A percentile compares a stretch with the other conserved stretches of the same genome.
Evolutionary conservation across 1,140 invertebrate species (phyloP).

Genomic region (Thalassaphorura encarpata): DNA sequence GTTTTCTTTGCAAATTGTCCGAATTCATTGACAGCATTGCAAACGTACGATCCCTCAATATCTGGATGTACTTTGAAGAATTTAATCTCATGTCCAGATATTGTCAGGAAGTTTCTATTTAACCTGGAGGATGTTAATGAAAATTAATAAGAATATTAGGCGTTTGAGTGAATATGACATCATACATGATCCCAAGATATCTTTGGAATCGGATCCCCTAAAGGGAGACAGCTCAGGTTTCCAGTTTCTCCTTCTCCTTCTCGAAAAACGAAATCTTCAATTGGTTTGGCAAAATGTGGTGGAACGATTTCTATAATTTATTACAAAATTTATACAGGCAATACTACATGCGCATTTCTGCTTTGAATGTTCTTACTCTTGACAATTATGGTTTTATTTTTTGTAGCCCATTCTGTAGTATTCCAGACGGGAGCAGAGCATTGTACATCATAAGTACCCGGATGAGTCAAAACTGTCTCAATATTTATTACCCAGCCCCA

Average conservation of each 20-base stretch:
- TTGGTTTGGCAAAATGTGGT: not conserved
- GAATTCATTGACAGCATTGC: not conserved
- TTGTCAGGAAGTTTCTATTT: too few relatives aligned
- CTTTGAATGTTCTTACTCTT: conserved; percentile 1
- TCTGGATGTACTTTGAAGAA: too few relatives aligned
- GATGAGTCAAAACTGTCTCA: too few relatives aligned
- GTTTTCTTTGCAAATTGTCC: not conserved
- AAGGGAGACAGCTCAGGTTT: not conserved
- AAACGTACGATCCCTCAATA: not conserved
- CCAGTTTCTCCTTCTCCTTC: not conserved
- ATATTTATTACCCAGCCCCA: too few relatives aligned
- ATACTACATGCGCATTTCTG: too few relatives aligned
- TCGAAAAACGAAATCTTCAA: not conserved
- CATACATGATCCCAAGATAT: too few relatives aligned
- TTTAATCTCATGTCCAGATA: too few relatives aligned
- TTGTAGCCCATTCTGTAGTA: conserved; percentile 16
- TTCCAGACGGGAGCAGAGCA: conserved; percentile 19
- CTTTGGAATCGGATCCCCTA: too few relatives aligned
- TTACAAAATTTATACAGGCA: not conserved
- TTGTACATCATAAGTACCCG: conserved; percentile 2
- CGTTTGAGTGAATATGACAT: too few relatives aligned
- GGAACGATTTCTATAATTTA: not conserved
- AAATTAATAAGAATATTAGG: too few relatives aligned
- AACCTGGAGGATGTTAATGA: too few relatives aligned
- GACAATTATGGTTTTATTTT: not conserved